Percentiles rank a stretch among this genome's conserved stretches.
Conservation (phyloP, 2,888 invertebrate species). For the Polyommatus iphigenia region DNA sequence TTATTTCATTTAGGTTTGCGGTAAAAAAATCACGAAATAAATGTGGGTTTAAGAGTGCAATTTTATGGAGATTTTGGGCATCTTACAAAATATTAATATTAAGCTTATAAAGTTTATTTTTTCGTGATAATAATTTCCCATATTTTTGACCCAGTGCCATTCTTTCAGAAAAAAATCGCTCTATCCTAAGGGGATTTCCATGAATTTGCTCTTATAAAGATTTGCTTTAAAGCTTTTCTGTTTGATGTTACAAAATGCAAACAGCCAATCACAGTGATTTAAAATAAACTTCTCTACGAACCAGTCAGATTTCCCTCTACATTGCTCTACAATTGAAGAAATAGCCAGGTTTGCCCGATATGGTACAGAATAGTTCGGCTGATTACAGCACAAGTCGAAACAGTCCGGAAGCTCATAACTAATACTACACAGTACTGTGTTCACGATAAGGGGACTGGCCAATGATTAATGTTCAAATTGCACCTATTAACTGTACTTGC, state of each 20-base stretch:
- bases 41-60: too few relatives aligned
- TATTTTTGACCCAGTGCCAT: too few relatives aligned
- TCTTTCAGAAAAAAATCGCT: too few relatives aligned
- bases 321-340: slow-evolving; percentile 20
- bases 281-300: neutral
- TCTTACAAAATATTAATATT: too few relatives aligned
- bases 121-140: too few relatives aligned
- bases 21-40: neutral
- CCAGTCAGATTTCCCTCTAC: neutral
- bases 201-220: too few relatives aligned
- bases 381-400: slow-evolving; percentile 15
- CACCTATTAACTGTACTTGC: slow-evolving; percentile 54
- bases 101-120: too few relatives aligned
- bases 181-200: too few relatives aligned
- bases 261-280: too few relatives aligned
- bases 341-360: neutral
- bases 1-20: neutral
- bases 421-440: slow-evolving; percentile 55
- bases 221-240: too few relatives aligned
- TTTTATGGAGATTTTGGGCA: too few relatives aligned
- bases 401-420: slow-evolving; percentile 58
- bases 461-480: slow-evolving; percentile 57
- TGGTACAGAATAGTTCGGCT: neutral
- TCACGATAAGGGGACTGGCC: slow-evolving; percentile 57
- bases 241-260: too few relatives aligned